These are phyloP conservation scores for Reinhardtius hippoglossoides DNA, from an alignment of 2,113 vertebrate genomes.

Conservation along the genomic window DNA sequence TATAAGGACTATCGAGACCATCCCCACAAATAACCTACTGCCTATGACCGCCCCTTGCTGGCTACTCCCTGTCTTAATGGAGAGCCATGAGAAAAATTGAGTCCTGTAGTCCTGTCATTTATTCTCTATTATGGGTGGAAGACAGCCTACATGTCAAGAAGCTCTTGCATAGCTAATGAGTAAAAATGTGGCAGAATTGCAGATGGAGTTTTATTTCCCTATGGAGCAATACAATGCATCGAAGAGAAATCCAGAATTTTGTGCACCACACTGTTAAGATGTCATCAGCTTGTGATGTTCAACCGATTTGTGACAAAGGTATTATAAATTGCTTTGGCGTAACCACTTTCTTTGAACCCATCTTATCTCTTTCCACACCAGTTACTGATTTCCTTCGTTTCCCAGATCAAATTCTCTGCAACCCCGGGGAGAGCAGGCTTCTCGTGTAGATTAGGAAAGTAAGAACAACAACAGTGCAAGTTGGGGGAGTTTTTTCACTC, in stretches of 20 bases:
- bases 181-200: background rate
- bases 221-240: background rate
- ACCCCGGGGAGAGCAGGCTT: constrained; percentile 1
- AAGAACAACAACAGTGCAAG: background rate
- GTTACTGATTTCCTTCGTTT: constrained; percentile 33
- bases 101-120: background rate
- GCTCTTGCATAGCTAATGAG: background rate
- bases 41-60: background rate
- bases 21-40: too few species aligned
- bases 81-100: background rate
- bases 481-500: background rate
- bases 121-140: background rate
- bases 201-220: background rate
- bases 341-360: constrained; percentile 9
- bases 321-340: constrained; percentile 21
- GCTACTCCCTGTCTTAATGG: background rate
- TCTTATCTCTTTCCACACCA: constrained; percentile 29
- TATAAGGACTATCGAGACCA: too few species aligned
- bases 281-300: constrained; percentile 28
- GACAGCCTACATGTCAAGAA: background rate
- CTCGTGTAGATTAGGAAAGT: constrained; percentile 16
- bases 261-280: background rate
- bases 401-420: constrained; percentile 38
- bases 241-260: background rate
- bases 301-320: background rate